Conservation (phyloP, 2,888 invertebrate species). For the Cinara cedri region DNA sequence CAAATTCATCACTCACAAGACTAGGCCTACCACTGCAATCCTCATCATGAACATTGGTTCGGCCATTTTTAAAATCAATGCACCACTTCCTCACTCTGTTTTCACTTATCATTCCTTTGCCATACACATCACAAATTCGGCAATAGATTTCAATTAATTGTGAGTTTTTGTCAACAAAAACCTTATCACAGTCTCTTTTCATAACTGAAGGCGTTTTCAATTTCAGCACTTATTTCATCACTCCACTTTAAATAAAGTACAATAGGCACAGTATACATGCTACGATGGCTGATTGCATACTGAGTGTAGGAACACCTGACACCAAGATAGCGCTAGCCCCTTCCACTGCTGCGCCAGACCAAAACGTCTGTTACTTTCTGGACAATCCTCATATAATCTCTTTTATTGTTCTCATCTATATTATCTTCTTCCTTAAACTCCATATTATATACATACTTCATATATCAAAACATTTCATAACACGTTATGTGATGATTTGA, state of each 20-base stretch:
- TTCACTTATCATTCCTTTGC: neutral
- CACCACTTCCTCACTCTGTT: neutral
- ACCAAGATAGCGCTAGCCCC: neutral
- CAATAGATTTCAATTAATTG: neutral
- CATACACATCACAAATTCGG: no score
- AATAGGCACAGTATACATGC: no score
- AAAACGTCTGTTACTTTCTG: slow-evolving; percentile 3
- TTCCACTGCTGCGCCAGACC: neutral
- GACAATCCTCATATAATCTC: neutral
- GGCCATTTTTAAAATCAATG: neutral
- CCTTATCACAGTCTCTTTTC: neutral
- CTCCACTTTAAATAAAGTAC: neutral
- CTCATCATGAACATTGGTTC: no score
- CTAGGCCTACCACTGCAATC: no score
- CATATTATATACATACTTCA: no score
- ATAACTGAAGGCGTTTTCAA: neutral
- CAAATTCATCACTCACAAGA: no score
- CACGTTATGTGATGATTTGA: no score
- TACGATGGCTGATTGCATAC: neutral
- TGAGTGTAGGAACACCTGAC: neutral
- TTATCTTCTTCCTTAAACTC: no score
- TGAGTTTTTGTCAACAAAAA: neutral
- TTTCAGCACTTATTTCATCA: neutral
- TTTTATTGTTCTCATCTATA: no score
- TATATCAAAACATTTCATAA: no score